phyloP scores from a whole-genome alignment of 2,113 vertebrate genomes.

The Carlito syrichta region DNA sequence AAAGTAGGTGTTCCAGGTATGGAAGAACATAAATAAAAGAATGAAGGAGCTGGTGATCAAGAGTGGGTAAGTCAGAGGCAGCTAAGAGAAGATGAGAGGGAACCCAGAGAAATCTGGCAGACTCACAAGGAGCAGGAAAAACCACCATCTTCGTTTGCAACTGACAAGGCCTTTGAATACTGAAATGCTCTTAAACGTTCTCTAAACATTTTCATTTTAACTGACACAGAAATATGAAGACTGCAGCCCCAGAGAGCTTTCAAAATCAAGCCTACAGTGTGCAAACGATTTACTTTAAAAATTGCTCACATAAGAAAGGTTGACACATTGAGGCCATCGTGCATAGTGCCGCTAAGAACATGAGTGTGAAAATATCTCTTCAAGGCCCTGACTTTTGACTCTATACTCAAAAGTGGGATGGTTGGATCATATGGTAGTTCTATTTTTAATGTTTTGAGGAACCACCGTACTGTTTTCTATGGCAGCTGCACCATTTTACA shows the following conservation, averaged over 20 bases:
- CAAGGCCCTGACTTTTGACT: neutral
- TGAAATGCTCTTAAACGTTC: slow-evolving; percentile 40
- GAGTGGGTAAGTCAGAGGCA: neutral
- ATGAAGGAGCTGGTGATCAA: neutral
- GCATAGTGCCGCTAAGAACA: neutral
- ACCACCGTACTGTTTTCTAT: neutral
- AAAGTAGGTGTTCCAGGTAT: neutral
- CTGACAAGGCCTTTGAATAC: neutral
- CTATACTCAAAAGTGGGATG: neutral
- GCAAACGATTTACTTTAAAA: slow-evolving; percentile 24
- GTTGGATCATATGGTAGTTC: neutral
- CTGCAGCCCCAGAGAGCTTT: slow-evolving; percentile 6
- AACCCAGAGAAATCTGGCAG: neutral
- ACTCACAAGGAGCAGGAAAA: neutral
- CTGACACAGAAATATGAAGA: slow-evolving; percentile 37
- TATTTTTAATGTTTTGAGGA: neutral
- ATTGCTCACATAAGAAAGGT: slow-evolving; percentile 26
- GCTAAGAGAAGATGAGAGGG: neutral
- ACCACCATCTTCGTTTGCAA: slow-evolving; percentile 17
- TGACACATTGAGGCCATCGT: neutral
- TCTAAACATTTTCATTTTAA: slow-evolving; percentile 59
- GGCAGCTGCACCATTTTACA: neutral
- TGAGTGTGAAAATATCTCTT: neutral
- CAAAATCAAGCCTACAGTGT: slow-evolving; percentile 28
- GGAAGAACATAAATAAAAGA: neutral